A percentile compares a stretch with the other conserved stretches of the same genome.
Evolutionary conservation across 2,888 invertebrate genomes (phyloP).

Genomic region (Pollenia angustigena): DNA sequence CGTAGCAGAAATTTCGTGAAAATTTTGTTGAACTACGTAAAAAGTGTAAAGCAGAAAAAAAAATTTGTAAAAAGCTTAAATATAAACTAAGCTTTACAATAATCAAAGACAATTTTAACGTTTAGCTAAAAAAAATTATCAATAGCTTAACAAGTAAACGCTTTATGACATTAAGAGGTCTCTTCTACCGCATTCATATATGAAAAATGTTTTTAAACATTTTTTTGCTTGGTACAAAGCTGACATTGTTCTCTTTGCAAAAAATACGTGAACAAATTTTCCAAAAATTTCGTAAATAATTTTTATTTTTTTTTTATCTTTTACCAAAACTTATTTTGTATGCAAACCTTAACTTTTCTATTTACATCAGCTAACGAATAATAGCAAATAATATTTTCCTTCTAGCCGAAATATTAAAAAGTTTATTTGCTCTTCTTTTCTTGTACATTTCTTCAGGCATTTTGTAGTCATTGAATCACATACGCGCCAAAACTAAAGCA

Average conservation of each 20-base stretch:
- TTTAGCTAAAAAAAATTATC: neutral
- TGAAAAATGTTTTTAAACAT: neutral
- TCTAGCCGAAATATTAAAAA: neutral
- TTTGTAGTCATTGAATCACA: neutral
- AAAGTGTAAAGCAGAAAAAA: conserved; percentile 47
- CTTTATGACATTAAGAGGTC: neutral
- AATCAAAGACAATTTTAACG: conserved; percentile 24
- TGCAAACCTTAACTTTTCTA: conserved; percentile 78
- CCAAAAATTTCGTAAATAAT: conserved; percentile 32
- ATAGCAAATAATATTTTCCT: neutral
- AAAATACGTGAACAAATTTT: conserved; percentile 14
- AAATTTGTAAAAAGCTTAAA: conserved; percentile 33
- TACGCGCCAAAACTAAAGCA: too few species aligned
- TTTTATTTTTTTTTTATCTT: neutral
- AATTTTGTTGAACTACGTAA: conserved; percentile 53
- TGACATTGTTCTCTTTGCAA: conserved; percentile 40
- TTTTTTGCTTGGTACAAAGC: conserved; percentile 54
- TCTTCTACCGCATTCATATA: too few species aligned
- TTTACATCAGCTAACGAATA: conserved; percentile 74
- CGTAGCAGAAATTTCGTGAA: conserved; percentile 63
- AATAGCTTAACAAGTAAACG: neutral
- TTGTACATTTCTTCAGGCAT: conserved; percentile 24
- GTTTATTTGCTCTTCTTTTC: conserved; percentile 20
- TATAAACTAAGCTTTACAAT: conserved; percentile 38
- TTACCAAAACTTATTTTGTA: conserved; percentile 75